A percentile compares a stretch with the other conserved stretches of the same genome.
phyloP scores from a whole-genome alignment of 2,888 invertebrate species.

The Drepanosiphum platanoidis region DNA sequence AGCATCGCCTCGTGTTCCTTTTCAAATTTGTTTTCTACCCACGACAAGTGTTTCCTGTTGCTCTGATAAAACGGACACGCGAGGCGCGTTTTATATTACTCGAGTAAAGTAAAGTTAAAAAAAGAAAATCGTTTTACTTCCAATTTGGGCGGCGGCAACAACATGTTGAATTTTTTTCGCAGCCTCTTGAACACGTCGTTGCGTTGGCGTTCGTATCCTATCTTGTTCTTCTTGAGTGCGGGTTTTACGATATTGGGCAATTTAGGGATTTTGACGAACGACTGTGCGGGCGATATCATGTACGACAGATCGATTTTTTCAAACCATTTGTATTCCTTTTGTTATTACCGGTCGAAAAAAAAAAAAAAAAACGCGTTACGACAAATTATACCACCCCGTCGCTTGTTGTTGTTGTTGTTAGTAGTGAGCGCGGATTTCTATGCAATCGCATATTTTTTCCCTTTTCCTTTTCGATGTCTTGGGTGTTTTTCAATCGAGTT shows the following conservation, averaged over 20 bases:
- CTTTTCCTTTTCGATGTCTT: too few species aligned
- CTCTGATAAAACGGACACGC: neutral
- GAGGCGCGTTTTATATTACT: neutral
- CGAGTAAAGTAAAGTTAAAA: neutral
- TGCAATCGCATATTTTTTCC: neutral
- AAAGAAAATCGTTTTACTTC: too few species aligned
- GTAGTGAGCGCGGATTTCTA: neutral
- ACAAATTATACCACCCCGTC: too few species aligned
- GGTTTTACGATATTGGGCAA: too few species aligned
- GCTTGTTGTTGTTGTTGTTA: too few species aligned
- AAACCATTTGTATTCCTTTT: conserved; percentile 39
- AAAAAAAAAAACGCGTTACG: too few species aligned
- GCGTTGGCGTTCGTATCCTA: neutral
- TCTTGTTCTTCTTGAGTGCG: too few species aligned
- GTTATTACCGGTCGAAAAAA: too few species aligned
- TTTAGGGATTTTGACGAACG: conserved; percentile 15
- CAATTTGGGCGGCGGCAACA: conserved; percentile 20
- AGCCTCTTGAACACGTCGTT: conserved; percentile 38
- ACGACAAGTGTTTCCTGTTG: neutral
- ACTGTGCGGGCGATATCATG: conserved; percentile 18
- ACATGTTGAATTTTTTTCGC: conserved; percentile 14
- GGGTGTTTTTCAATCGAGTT: too few species aligned
- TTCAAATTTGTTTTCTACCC: conserved; percentile 31
- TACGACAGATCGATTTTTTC: conserved; percentile 19
- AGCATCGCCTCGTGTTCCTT: conserved; percentile 25